phyloP scores from a whole-genome alignment of 2,113 vertebrate genomes.

The Erpornis zantholeuca region DNA sequence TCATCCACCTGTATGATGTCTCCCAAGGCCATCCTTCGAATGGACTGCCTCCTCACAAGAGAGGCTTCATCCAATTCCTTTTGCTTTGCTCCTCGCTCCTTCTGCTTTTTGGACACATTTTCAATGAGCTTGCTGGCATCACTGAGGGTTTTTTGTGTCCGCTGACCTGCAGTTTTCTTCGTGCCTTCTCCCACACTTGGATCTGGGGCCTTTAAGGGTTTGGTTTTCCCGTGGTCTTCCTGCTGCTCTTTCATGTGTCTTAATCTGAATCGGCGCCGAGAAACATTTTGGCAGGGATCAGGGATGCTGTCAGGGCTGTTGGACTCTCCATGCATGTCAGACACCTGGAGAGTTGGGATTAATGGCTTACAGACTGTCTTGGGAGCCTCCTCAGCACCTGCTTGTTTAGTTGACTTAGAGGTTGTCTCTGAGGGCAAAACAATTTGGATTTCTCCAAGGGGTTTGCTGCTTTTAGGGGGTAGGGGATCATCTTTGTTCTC shows the following conservation, averaged over 20 bases:
- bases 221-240: conserved; percentile 66
- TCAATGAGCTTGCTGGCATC: conserved; percentile 61
- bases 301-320: background rate
- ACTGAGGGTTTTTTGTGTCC: conserved; percentile 47
- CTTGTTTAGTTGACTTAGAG: background rate
- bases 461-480: conserved; percentile 11
- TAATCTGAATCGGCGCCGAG: conserved; percentile 53
- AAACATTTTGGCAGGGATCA: background rate
- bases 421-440: conserved; percentile 23
- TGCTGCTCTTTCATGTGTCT: conserved; percentile 60
- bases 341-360: background rate
- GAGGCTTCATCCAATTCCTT: conserved; percentile 28
- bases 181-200: conserved; percentile 59
- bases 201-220: conserved; percentile 55
- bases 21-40: conserved; percentile 56
- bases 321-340: background rate
- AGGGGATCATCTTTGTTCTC: background rate
- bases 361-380: background rate
- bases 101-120: conserved; percentile 63
- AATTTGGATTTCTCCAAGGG: conserved; percentile 55
- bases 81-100: conserved; percentile 17
- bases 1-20: conserved; percentile 63
- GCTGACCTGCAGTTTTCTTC: conserved; percentile 45
- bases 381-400: background rate
- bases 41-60: conserved; percentile 26